Evolutionary conservation across 1,140 invertebrate genomes (phyloP), one percentile per base, ranked within the genome.

Genomic region (Neuroterus valhalla): DNA sequence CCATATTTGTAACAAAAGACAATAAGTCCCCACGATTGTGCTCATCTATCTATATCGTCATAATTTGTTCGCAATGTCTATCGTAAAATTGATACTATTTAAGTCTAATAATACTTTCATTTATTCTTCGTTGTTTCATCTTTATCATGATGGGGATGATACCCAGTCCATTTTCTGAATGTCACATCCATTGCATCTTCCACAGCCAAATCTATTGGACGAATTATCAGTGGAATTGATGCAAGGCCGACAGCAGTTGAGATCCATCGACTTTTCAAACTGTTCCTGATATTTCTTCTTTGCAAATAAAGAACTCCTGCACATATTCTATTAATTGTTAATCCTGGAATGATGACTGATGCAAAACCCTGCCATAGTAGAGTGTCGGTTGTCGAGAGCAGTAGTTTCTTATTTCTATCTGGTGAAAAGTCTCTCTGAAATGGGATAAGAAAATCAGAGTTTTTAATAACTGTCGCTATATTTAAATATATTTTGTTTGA

Each of bases 361-460:
- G 98, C 98, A 67, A 99, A 92, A 66, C 95, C 94, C 88, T 99
- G 98, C 98, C 98, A 99, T 3, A 96, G 82, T 11, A 99, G 89
- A 0, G 96, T 97, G 89, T 99, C 98, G 0, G 92, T 91, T 5
- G 94, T 93, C 43, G 94, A 93, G n/a, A 93, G 88, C 0, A 92
- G 62, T 45, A 94, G 90, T 62, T 91, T 90, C 62, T 89, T 91
- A 3, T 74, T 88, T 80, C 77, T 81, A 14, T 81, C 78, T 44
- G 77, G 8, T 26, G 72, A 55, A 19, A 46, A 50, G 69, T 86
- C 69, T 23, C 72, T 52, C 84, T 87, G 46, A 75, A 85, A 85
- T 71, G 12, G 70, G 52, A n/a, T n/a, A n/a, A 10, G 1, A 38
- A 5, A 38, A 38, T 10, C 31, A 38, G 31, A 38, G 5, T 38